Conservation (phyloP, 1,140 invertebrate species). For the Drosophila rufa region DNA sequence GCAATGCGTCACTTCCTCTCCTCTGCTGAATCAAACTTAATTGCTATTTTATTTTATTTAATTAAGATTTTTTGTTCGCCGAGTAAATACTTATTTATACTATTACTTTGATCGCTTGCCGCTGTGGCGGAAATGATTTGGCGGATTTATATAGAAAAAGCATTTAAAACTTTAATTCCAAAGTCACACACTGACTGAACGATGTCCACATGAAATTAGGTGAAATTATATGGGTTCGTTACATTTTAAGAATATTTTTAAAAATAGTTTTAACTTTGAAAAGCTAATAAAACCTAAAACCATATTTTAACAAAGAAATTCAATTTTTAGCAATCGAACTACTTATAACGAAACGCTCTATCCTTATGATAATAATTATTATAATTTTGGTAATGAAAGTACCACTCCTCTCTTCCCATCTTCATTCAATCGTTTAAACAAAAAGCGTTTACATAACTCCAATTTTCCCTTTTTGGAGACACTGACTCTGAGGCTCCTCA, state of each 20-base stretch:
- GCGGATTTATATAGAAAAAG: constrained; percentile 32
- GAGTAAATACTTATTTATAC: background rate
- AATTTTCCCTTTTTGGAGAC: constrained; percentile 26
- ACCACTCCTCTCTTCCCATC: background rate
- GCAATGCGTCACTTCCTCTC: constrained; percentile 42
- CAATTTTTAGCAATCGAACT: background rate
- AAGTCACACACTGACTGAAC: constrained; percentile 2
- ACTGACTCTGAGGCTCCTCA: background rate
- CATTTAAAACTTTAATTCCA: constrained; percentile 36
- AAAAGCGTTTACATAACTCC: constrained; percentile 29
- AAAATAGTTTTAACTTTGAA: background rate
- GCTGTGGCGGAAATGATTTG: constrained; percentile 53
- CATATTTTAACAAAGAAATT: too few species aligned
- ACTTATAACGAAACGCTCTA: background rate
- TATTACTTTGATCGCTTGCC: constrained; percentile 38
- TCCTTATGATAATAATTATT: background rate
- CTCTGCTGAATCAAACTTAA: constrained; percentile 10
- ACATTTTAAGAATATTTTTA: too few species aligned
- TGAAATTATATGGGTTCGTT: too few species aligned
- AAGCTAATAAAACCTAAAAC: background rate
- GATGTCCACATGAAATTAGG: constrained; percentile 1
- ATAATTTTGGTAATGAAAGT: constrained; percentile 7
- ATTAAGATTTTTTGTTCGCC: constrained; percentile 28
- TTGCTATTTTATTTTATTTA: constrained; percentile 46
- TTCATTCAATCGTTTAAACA: constrained; percentile 17